phyloP scores from a whole-genome alignment of 2,113 vertebrate genomes.

The Onychostruthus taczanowskii region DNA sequence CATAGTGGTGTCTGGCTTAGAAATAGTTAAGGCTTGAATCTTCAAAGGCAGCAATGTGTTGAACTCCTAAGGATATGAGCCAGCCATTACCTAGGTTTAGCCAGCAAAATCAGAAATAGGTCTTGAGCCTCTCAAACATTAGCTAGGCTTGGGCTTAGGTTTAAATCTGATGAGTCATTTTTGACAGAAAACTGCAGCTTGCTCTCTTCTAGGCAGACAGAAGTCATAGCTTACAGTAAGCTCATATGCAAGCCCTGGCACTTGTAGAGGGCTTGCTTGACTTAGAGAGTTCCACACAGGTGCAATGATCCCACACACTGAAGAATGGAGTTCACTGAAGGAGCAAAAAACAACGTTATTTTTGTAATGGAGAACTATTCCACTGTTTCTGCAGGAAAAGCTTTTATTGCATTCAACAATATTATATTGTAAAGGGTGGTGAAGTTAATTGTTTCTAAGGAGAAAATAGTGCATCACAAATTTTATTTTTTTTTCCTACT shows the following conservation, averaged over 20 bases:
- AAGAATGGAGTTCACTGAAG: background rate
- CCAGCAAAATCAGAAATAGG: background rate
- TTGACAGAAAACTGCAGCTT: background rate
- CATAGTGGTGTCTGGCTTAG: background rate
- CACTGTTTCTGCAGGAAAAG: constrained; percentile 6
- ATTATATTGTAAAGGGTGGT: background rate
- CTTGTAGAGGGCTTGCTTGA: background rate
- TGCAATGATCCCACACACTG: background rate
- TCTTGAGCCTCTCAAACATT: background rate
- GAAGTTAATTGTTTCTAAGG: background rate
- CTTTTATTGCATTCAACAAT: background rate
- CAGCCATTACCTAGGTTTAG: background rate
- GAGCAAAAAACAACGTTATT: background rate
- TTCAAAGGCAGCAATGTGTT: background rate
- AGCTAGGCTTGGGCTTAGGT: background rate
- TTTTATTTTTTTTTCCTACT: background rate
- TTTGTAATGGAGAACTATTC: background rate
- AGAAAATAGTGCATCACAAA: background rate
- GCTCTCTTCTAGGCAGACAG: background rate
- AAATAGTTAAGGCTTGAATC: background rate
- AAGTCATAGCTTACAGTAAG: background rate
- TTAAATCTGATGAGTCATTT: constrained; percentile 15
- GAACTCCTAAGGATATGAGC: constrained; percentile 3
- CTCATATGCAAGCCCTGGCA: background rate
- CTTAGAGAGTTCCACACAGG: background rate